Evolutionary conservation across 2,113 vertebrate species (phyloP).

Genomic region (Platysteira castanea): DNA sequence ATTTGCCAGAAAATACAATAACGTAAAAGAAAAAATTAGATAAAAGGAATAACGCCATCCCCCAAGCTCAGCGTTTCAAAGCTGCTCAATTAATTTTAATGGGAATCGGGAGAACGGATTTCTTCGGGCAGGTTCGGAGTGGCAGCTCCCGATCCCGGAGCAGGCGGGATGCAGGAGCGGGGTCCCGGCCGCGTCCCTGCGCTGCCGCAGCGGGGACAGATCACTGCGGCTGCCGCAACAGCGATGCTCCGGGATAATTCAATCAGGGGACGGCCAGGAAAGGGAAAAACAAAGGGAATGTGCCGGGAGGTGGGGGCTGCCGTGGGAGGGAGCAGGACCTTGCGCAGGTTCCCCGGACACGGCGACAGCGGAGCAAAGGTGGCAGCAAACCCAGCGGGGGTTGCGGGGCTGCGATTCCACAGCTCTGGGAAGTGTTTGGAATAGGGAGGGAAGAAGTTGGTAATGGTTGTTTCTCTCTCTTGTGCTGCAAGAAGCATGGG

Average conservation of each 20-base stretch:
- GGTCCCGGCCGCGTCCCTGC: background rate
- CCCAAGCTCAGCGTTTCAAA: background rate
- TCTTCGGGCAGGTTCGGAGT: background rate
- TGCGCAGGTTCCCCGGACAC: fast-evolving
- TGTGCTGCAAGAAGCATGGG: background rate
- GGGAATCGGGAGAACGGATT: background rate
- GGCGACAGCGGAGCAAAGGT: background rate
- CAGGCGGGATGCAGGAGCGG: background rate
- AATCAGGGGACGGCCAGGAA: background rate
- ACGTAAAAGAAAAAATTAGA: background rate
- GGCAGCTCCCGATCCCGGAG: background rate
- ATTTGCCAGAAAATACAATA: constrained; percentile 17
- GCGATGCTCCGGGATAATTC: background rate
- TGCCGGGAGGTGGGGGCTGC: background rate
- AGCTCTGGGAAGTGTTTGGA: background rate
- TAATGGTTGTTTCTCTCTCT: background rate
- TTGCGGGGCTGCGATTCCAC: fast-evolving
- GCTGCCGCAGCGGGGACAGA: background rate
- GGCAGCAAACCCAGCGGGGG: fast-evolving
- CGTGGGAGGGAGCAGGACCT: background rate
- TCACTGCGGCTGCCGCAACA: background rate
- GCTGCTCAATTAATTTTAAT: constrained; percentile 2
- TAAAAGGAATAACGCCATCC: background rate
- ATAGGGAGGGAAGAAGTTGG: background rate
- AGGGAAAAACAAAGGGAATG: background rate